Conservation (phyloP, 2,888 invertebrate species). For the Quadroppia sp. region DNA sequence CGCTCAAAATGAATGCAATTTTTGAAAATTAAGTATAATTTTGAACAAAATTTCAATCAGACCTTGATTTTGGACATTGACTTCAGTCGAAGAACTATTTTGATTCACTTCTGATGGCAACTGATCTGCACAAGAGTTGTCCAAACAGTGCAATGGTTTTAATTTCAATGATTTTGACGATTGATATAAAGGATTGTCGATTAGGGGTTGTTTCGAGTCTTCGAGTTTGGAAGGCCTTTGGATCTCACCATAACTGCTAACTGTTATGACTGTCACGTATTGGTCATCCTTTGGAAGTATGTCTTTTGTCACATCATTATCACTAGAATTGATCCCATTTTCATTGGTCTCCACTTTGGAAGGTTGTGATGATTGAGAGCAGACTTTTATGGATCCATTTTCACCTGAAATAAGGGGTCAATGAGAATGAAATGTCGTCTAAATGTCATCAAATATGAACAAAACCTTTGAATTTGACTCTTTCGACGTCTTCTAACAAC, state of each 20-base stretch:
- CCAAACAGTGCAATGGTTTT: not conserved
- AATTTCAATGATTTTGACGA: not conserved
- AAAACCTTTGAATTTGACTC: slow-evolving; percentile 37
- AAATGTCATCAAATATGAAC: not conserved
- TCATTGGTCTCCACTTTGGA: not conserved
- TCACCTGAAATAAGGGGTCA: not conserved
- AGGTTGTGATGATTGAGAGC: not conserved
- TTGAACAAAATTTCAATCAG: not conserved
- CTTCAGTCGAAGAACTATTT: not conserved
- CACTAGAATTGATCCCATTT: slow-evolving; percentile 8
- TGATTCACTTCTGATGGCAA: not conserved
- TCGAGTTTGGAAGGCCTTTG: not conserved
- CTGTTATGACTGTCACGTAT: slow-evolving; percentile 42
- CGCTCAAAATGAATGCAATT: not conserved
- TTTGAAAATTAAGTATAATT: not conserved
- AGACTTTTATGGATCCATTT: not conserved
- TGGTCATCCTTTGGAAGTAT: slow-evolving; percentile 31
- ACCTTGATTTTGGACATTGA: slow-evolving; percentile 13
- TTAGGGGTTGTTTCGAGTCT: not conserved
- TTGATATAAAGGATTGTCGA: slow-evolving; percentile 36
- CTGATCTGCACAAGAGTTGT: not conserved
- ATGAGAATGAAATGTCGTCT: not conserved
- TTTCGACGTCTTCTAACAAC: slow-evolving; percentile 66
- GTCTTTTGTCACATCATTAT: not conserved
- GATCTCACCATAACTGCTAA: slow-evolving; percentile 41